A percentile compares a stretch with the other conserved stretches of the same genome.
These are phyloP conservation scores for Dicentrarchus labrax DNA, from an alignment of 2,113 vertebrate species.

Conservation along the genomic window DNA sequence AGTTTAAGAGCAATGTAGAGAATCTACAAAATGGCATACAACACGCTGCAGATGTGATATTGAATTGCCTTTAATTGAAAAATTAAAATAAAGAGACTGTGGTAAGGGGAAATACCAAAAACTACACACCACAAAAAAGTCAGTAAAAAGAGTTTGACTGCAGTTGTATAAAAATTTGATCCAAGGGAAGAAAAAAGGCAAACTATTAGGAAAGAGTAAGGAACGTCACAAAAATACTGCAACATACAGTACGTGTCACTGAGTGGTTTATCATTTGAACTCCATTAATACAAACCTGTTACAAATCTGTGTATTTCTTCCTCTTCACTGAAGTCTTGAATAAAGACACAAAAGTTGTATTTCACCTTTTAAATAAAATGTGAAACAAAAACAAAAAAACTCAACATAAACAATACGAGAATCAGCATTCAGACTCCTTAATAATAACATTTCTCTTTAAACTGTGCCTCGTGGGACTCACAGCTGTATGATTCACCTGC, in stretches of 20 bases:
- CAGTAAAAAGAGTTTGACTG: slow-evolving; percentile 54
- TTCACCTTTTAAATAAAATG: slow-evolving; percentile 39
- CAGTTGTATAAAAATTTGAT: slow-evolving; percentile 57
- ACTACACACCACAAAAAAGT: slow-evolving; percentile 40
- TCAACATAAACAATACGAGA: slow-evolving; percentile 16
- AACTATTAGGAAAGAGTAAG: slow-evolving; percentile 5
- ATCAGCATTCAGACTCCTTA: slow-evolving; percentile 15
- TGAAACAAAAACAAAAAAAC: slow-evolving; percentile 13
- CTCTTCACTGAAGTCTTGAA: slow-evolving; percentile 11
- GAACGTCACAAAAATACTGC: slow-evolving; percentile 11
- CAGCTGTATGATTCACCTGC: slow-evolving; percentile 21
- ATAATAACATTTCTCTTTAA: slow-evolving; percentile 13
- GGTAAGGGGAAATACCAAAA: slow-evolving; percentile 32
- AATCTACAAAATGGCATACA: slow-evolving; percentile 2
- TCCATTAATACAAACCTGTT: slow-evolving; percentile 33
- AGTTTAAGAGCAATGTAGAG: background rate
- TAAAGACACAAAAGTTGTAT: slow-evolving; percentile 3
- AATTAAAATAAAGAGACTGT: slow-evolving; percentile 31
- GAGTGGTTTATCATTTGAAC: slow-evolving; percentile 43
- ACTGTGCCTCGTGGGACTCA: slow-evolving; percentile 8
- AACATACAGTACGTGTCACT: slow-evolving; percentile 18
- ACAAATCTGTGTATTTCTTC: slow-evolving; percentile 14
- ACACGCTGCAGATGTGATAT: slow-evolving; percentile 2
- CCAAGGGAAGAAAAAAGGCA: background rate
- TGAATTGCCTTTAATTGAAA: slow-evolving; percentile 53